These are phyloP conservation scores for Watsonalla cultraria DNA, from an alignment of 2,888 invertebrate genomes.

Conservation along the genomic window DNA sequence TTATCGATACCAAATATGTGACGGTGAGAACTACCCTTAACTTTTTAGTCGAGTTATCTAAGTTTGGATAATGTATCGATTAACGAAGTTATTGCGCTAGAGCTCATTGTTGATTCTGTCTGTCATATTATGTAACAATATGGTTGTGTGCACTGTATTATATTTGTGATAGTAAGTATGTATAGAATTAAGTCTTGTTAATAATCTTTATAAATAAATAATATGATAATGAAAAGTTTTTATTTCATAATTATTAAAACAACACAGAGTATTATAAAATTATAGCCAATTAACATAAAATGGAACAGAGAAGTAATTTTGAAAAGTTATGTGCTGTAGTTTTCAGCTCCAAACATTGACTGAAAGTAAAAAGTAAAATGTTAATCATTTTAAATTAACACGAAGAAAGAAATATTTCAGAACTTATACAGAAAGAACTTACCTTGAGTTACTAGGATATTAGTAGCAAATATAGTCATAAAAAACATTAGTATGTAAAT, in stretches of 20 bases:
- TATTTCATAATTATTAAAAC: background rate
- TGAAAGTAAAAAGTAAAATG: conserved; percentile 50
- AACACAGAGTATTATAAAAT: background rate
- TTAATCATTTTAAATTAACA: conserved; percentile 9
- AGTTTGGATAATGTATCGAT: conserved; percentile 6
- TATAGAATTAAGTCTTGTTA: conserved; percentile 41
- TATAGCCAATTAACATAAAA: conserved; percentile 1
- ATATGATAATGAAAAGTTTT: conserved; percentile 17
- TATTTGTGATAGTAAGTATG: conserved; percentile 41
- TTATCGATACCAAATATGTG: conserved; percentile 43
- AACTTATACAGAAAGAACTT: background rate
- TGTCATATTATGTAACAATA: conserved; percentile 19
- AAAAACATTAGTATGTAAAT: no score
- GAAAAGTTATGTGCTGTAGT: conserved; percentile 51
- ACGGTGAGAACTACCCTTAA: conserved; percentile 14
- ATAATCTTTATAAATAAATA: conserved; percentile 42
- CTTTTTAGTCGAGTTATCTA: conserved; percentile 9
- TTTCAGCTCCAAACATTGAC: conserved; percentile 70
- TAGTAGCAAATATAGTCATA: no score
- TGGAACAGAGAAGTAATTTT: conserved; percentile 15
- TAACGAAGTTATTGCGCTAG: conserved; percentile 5
- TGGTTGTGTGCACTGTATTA: conserved; percentile 51
- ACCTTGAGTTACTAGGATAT: background rate
- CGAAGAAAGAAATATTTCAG: conserved; percentile 10
- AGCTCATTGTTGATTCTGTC: conserved; percentile 5